Conservation (phyloP, 2,888 invertebrate species). For the Noctua janthe region DNA sequence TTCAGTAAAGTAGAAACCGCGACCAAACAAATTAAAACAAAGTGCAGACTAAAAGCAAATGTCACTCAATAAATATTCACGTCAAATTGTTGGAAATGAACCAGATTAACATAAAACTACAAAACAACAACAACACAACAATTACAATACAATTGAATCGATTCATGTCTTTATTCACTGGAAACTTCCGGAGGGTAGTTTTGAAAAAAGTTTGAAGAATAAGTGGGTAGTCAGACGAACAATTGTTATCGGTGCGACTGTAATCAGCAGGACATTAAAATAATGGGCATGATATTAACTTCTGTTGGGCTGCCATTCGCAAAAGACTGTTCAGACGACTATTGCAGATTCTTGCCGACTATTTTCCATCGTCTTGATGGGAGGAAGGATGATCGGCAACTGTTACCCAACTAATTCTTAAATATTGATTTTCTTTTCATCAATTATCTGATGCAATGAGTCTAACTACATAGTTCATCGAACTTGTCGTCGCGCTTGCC, state of each 20-base stretch:
- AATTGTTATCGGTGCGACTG: neutral
- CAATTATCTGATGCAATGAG: neutral
- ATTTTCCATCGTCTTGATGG: neutral
- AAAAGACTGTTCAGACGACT: neutral
- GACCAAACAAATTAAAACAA: conserved; percentile 36
- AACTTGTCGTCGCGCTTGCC: too few species aligned
- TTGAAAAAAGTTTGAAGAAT: neutral
- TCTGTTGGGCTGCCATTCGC: too few species aligned
- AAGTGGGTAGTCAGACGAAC: conserved; percentile 26
- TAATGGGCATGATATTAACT: neutral
- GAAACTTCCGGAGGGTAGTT: conserved; percentile 18
- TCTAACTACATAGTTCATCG: too few species aligned
- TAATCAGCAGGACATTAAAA: neutral
- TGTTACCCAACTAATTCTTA: neutral
- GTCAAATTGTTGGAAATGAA: conserved; percentile 28
- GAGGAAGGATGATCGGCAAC: too few species aligned
- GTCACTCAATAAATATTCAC: conserved; percentile 24
- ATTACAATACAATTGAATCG: conserved; percentile 19
- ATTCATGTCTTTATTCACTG: conserved; percentile 13
- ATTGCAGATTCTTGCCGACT: neutral
- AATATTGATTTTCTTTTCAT: too few species aligned
- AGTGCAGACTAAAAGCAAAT: conserved; percentile 47
- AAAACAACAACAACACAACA: too few species aligned
- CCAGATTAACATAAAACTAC: conserved; percentile 18
- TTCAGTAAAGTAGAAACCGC: conserved; percentile 36